Evolutionary conservation across 2,113 vertebrate genomes (phyloP).

Genomic region (Etia nguti): DNA sequence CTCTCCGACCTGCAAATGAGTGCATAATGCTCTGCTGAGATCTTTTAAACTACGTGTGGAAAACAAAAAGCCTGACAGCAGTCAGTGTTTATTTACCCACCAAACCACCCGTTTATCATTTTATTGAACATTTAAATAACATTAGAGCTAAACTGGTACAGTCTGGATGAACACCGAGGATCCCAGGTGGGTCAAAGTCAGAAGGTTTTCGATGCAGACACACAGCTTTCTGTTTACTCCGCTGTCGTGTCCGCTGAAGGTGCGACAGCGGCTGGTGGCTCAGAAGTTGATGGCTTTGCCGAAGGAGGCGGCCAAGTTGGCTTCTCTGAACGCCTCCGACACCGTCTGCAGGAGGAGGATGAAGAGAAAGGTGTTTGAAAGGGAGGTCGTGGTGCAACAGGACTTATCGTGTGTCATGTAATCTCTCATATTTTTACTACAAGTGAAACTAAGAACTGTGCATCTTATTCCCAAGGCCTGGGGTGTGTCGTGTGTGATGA

Average conservation of each 20-base stretch:
- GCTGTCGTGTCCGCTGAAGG: conserved; percentile 43
- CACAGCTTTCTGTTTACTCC: neutral
- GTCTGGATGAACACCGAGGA: neutral
- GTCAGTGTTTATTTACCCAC: neutral
- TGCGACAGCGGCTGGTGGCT: conserved; percentile 26
- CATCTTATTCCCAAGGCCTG: neutral
- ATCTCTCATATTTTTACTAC: neutral
- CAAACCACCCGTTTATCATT: neutral
- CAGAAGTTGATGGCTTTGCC: conserved; percentile 99
- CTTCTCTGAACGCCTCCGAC: conserved; percentile 98
- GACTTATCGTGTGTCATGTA: neutral
- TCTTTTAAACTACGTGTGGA: neutral
- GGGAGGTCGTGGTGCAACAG: neutral
- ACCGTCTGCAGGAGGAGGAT: conserved; percentile 81
- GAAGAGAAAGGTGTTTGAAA: neutral
- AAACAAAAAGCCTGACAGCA: conserved; percentile 24
- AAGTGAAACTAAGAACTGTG: neutral
- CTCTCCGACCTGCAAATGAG: neutral
- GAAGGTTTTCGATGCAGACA: neutral
- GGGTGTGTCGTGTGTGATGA: neutral
- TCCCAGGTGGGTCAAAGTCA: neutral
- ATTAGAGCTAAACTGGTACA: conserved; percentile 16
- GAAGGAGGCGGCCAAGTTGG: conserved; percentile 93
- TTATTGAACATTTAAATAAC: conserved; percentile 61
- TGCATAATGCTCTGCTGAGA: neutral